Conservation (phyloP, 2,797 vertebrate genomes). For the Pelodytes ibericus region DNA sequence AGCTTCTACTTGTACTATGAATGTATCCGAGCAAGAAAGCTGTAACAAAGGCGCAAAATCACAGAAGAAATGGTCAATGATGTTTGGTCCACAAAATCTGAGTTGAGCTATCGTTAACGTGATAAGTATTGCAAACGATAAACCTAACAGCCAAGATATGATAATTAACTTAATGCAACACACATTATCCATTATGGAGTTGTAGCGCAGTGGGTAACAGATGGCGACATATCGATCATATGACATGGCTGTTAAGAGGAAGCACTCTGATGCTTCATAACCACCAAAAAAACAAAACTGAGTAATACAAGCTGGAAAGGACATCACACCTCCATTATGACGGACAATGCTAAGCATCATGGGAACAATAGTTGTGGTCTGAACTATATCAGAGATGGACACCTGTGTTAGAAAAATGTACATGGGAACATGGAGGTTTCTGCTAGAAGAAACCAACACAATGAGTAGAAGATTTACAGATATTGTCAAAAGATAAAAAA, state of each 20-base stretch:
- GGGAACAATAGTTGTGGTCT: not conserved
- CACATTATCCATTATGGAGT: too few species aligned
- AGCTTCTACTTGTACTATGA: not conserved
- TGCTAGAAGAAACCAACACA: not conserved
- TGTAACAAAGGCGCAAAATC: conserved; percentile 16
- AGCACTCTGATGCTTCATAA: conserved; percentile 62
- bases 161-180: too few species aligned
- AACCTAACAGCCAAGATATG: too few species aligned
- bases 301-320: conserved; percentile 56
- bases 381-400: not conserved
- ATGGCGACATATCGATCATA: conserved; percentile 57
- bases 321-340: conserved; percentile 52
- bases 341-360: conserved; percentile 54
- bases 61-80: conserved; percentile 29
- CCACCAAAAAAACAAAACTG: conserved; percentile 65
- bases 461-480: too few species aligned
- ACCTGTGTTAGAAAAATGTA: not conserved
- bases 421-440: not conserved
- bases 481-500: too few species aligned
- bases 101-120: too few species aligned
- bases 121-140: too few species aligned
- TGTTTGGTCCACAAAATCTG: not conserved
- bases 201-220: conserved; percentile 23
- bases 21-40: conserved; percentile 17
- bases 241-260: conserved; percentile 61